These are phyloP conservation scores for Phyto melanocephala DNA, from an alignment of 2,888 invertebrate species.

Conservation along the genomic window DNA sequence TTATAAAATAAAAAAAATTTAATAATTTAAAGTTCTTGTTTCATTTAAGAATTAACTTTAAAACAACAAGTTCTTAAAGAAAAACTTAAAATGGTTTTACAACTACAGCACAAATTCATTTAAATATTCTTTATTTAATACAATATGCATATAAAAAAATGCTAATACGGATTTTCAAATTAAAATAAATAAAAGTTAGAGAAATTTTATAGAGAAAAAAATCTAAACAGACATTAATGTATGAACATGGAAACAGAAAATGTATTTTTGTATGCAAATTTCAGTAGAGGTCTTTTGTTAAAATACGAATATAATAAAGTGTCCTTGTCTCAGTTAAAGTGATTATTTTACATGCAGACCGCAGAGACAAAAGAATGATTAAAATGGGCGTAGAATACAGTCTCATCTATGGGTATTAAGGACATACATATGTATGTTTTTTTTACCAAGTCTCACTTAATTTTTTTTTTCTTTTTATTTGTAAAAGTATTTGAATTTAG, in stretches of 20 bases:
- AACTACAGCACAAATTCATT: no score
- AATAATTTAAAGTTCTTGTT: no score
- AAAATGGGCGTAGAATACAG: conserved; percentile 53
- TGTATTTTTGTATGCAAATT: neutral
- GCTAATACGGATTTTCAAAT: conserved; percentile 26
- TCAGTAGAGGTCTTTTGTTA: conserved; percentile 12
- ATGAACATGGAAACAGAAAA: neutral
- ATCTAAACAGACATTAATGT: neutral
- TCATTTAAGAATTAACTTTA: no score
- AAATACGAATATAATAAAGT: conserved; percentile 29
- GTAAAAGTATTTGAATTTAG: conserved; percentile 13
- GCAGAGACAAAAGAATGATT: conserved; percentile 53
- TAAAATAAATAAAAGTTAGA: conserved; percentile 6
- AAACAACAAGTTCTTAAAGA: no score
- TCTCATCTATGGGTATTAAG: conserved; percentile 27
- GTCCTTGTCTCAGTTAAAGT: neutral
- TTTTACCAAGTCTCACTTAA: neutral
- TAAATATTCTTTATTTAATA: conserved; percentile 3
- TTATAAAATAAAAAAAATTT: no score
- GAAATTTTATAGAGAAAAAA: neutral
- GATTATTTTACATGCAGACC: conserved; percentile 31
- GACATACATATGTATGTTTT: neutral
- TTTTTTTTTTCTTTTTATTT: neutral
- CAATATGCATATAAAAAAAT: neutral
- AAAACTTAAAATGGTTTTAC: no score